Evolutionary conservation across 2,113 vertebrate species (phyloP), one percentile per base, ranked within the genome.

Genomic region (Tympanuchus pallidicinctus): DNA sequence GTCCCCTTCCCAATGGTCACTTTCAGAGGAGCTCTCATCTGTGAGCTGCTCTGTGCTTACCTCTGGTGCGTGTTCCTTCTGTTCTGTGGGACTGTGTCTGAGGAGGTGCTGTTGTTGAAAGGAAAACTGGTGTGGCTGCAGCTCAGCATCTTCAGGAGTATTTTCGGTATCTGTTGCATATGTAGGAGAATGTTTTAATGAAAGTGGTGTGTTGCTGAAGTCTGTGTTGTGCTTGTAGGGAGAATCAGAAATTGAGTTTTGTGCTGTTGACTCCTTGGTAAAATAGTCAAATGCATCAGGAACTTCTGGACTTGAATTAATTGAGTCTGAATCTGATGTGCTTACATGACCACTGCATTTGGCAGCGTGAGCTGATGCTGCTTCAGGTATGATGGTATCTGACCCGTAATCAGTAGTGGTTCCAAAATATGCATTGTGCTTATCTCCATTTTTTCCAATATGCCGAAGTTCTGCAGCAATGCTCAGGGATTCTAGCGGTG

Each of bases 321-420:
- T 4, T 43, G 25, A 43, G 15, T 27, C 70, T 14, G 86, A 77
- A 27, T 17, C 13, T 6, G 91, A 47, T 21, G 2, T 5, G 24
- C 30, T 72, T 71, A 13, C 0, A 0, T 7, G 48, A 38, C 32
- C 27, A 9, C 48, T 71, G 8, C 1, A 1, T 61, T 27, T 43
- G 8, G 32, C 48, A 24, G 27, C 0, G 1, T 59, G 11, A 45
- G 52, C 43, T 12, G 54, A 27, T 54, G 74, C 40, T 48, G 17
- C 73, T 86, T 88, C 22, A 24, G 0, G 6, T 10, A 4, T 17
- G 36, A 8, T 47, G 25, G 81, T 74, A 10, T 77, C 90, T 93
- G 94, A 71, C 38, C 38, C 43, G 7, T 76, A 85, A 77, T n/a
- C 24, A 38, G 18, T 40, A 22, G 40, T 13, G 10, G 82, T 93